Evolutionary conservation across 2,888 invertebrate species (phyloP), one percentile per base, ranked within the genome.

Genomic region (Caenorhabditis zanzibari): DNA sequence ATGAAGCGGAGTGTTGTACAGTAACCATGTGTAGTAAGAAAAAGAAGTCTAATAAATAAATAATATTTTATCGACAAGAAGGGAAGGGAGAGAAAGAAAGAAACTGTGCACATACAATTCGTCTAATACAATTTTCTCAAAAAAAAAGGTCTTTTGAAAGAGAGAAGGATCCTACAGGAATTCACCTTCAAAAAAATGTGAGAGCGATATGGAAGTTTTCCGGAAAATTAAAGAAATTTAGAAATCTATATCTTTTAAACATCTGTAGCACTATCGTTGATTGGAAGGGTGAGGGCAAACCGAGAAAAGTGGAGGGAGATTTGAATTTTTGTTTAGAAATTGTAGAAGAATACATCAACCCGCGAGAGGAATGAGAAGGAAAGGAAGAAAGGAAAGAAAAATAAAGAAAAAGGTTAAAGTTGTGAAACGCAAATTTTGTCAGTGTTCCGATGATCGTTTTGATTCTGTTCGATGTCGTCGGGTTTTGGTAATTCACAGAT

Each of bases 341-440:
- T 41, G 38, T 38, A 38, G 6, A 6, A 54, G 26, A 22, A 54
- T 9, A 54, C 12, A 14, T 14, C 14, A 74, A 66, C 66, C 49
- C 49, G 66, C 66, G 6, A 32, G 10, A 32, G 35, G 66, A 49
- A 66, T 52, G 66, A 66, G 49, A 52, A 28, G 28, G 32, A 41
- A 26, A 22, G 24, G 22, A 28, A 38, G 19, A 38, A 47, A 6
- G 66, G 47, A 59, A 59, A 44, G 58, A 47, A 41, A 16, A 52
- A 41, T 19, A 32, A 41, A 54, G 22, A 47, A 35, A 38, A 54
- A 44, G 32, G 28, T 72, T 66, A 82, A 22, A 82, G 54, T 66
- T 82, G 76, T 6, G 82, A 82, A n/a, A 82, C 82, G 28, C 71
- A 71, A 52, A 82, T 82, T 77, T 82, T 82, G 32, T 76, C 72